Conservation (phyloP, 1,140 invertebrate genomes). For the Panagrolaimus sp. region DNA sequence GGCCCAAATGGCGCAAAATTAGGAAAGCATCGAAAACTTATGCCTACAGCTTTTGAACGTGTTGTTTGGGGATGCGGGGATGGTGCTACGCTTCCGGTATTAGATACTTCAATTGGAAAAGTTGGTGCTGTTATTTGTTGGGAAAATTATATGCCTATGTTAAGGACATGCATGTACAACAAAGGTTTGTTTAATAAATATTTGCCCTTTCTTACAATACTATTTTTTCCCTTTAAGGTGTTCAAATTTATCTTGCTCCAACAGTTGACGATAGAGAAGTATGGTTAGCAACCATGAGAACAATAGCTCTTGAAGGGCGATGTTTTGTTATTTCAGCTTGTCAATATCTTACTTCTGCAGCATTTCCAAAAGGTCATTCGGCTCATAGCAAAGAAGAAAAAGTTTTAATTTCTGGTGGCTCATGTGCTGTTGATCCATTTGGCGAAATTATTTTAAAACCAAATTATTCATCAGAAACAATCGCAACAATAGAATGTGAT, state of each 20-base stretch:
- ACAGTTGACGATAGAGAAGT: slow-evolving; percentile 48
- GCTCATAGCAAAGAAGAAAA: slow-evolving; percentile 21
- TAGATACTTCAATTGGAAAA: slow-evolving; percentile 45
- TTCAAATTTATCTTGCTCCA: slow-evolving; percentile 48
- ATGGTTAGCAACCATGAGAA: slow-evolving; percentile 49
- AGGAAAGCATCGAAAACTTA: slow-evolving; percentile 44
- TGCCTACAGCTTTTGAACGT: slow-evolving; percentile 47
- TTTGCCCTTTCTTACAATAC: background rate
- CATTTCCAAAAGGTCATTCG: slow-evolving; percentile 37
- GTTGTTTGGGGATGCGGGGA: slow-evolving; percentile 54
- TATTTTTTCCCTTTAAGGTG: slow-evolving; percentile 19
- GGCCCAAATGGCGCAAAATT: slow-evolving; percentile 23
- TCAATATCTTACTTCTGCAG: slow-evolving; percentile 36
- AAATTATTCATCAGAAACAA: slow-evolving; percentile 34
- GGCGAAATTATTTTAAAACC: slow-evolving; percentile 46
- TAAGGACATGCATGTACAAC: slow-evolving; percentile 36
- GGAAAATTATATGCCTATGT: slow-evolving; percentile 58
- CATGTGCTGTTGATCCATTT: slow-evolving; percentile 45
- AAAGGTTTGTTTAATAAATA: slow-evolving; percentile 27
- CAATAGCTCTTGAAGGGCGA: slow-evolving; percentile 46
- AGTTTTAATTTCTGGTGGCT: slow-evolving; percentile 50
- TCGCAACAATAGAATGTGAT: slow-evolving; percentile 38
- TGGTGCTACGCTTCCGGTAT: slow-evolving; percentile 51
- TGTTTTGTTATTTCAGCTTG: slow-evolving; percentile 51
- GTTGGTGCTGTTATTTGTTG: slow-evolving; percentile 56